Percentiles rank a stretch among this genome's conserved stretches.
These are phyloP conservation scores for Cotesia typhae DNA, from an alignment of 1,140 invertebrate genomes.

Conservation along the genomic window DNA sequence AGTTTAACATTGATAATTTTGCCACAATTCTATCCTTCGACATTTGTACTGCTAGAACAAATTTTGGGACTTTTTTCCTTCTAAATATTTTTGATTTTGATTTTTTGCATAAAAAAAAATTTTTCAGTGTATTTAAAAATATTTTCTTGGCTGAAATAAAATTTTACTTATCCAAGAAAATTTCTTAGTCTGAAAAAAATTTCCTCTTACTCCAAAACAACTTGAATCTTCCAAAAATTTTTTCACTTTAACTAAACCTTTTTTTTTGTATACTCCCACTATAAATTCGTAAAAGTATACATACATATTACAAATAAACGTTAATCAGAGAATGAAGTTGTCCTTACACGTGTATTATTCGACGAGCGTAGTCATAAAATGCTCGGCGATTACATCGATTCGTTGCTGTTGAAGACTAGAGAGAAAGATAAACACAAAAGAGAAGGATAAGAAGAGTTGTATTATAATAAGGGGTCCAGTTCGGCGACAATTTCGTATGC, in stretches of 20 bases:
- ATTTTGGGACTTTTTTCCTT: neutral
- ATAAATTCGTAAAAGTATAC: conserved; percentile 34
- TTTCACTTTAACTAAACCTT: neutral
- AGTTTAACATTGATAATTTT: no score
- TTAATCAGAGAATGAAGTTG: conserved; percentile 24
- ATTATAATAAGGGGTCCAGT: neutral
- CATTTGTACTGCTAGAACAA: neutral
- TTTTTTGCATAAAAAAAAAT: no score
- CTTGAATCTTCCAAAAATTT: no score
- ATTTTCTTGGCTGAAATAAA: no score
- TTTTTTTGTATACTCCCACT: conserved; percentile 10
- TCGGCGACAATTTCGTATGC: conserved; percentile 40
- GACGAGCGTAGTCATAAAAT: conserved; percentile 27
- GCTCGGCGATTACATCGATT: conserved; percentile 31
- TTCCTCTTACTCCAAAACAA: no score
- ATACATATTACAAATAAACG: conserved; percentile 1
- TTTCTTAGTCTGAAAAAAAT: no score
- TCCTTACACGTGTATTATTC: conserved; percentile 34
- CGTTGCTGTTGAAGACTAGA: neutral
- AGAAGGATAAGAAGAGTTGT: no score
- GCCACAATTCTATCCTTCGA: no score
- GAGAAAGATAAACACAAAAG: no score
- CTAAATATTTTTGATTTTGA: no score
- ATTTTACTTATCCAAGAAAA: no score
- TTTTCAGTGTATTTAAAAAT: no score